Conservation (phyloP, 2,888 invertebrate species). For the Drosophila pseudotakahashii region DNA sequence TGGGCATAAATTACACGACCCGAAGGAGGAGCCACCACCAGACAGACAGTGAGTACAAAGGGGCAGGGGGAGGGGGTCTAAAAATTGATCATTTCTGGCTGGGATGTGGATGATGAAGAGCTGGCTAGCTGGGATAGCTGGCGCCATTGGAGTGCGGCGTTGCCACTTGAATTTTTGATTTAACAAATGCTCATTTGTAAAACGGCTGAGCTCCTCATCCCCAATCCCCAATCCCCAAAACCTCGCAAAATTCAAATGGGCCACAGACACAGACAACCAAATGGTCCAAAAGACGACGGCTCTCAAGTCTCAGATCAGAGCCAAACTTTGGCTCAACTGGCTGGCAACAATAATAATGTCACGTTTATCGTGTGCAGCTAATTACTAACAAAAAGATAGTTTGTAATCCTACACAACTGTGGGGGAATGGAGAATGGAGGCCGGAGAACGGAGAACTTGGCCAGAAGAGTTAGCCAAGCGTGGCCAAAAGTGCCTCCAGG, state of each 20-base stretch:
- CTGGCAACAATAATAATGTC: conserved; percentile 76
- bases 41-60: background rate
- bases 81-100: conserved; percentile 70
- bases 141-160: conserved; percentile 72
- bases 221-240: background rate
- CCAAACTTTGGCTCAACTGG: conserved; percentile 66
- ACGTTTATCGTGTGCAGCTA: conserved; percentile 81
- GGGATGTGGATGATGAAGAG: conserved; percentile 34
- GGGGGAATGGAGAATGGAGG: background rate
- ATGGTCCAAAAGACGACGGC: conserved; percentile 9
- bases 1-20: conserved; percentile 77
- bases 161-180: conserved; percentile 78
- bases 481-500: conserved; percentile 75
- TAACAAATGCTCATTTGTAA: conserved; percentile 77
- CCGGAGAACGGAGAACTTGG: conserved; percentile 23
- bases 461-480: conserved; percentile 65
- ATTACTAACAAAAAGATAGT: conserved; percentile 80
- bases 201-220: conserved; percentile 40
- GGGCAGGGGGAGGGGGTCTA: conserved; percentile 1
- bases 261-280: conserved; percentile 17
- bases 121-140: conserved; percentile 29
- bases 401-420: conserved; percentile 73
- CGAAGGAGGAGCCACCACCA: conserved; percentile 41
- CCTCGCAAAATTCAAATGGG: conserved; percentile 53
- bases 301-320: background rate